These are phyloP conservation scores for Paragorgia papillata DNA, from an alignment of 92 coral and sea anemone species.

Conservation along the genomic window DNA sequence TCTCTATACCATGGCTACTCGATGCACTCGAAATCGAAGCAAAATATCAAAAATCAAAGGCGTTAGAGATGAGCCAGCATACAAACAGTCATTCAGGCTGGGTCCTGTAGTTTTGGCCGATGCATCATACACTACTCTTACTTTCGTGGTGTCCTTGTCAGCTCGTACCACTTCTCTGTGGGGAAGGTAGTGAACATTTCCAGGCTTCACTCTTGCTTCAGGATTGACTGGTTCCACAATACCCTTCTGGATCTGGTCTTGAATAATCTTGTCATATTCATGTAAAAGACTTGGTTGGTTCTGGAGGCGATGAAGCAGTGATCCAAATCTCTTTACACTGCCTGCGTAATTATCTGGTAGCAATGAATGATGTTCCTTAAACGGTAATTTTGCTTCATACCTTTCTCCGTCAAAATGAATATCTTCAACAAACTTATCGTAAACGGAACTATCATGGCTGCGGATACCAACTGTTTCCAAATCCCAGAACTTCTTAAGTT, in stretches of 20 bases:
- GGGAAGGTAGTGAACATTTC: neutral
- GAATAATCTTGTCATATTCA: neutral
- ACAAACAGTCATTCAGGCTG: neutral
- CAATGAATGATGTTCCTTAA: conserved; percentile 2
- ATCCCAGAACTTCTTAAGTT: conserved; percentile 21
- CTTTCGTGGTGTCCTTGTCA: neutral
- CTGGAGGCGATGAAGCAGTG: neutral
- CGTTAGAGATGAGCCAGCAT: neutral
- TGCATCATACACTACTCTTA: conserved; percentile 9
- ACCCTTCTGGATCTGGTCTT: neutral
- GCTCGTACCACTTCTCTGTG: neutral
- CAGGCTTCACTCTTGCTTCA: too few relatives aligned
- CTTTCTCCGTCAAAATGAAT: neutral
- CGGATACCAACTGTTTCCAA: conserved; percentile 12
- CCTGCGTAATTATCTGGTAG: neutral
- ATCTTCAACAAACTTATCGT: neutral
- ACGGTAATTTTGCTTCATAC: conserved; percentile 2
- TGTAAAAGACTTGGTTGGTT: neutral
- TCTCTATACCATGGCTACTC: neutral
- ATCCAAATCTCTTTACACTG: neutral
- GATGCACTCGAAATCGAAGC: too few relatives aligned
- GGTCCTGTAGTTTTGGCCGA: neutral
- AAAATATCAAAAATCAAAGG: too few relatives aligned
- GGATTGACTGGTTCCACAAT: neutral
- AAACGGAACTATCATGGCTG: neutral